These are phyloP conservation scores for Sardina pilchardus DNA, from an alignment of 2,113 vertebrate genomes.

Conservation along the genomic window DNA sequence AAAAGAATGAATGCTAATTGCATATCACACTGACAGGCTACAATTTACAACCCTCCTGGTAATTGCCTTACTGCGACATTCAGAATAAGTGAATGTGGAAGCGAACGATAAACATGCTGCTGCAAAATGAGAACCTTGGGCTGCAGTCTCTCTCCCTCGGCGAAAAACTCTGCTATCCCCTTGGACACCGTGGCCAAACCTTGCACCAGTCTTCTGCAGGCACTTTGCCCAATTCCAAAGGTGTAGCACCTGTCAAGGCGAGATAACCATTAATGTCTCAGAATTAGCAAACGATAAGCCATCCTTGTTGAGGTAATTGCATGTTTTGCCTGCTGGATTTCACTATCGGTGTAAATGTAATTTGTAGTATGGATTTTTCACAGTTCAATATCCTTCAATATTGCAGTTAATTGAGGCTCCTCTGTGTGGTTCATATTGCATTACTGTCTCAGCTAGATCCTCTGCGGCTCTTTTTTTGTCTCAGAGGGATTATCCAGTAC, in stretches of 20 bases:
- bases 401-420: background rate
- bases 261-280: background rate
- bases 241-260: constrained; percentile 83
- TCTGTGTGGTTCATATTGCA: background rate
- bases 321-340: background rate
- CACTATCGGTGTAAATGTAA: background rate
- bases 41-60: constrained; percentile 43
- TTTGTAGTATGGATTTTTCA: background rate
- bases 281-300: background rate
- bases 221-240: constrained; percentile 85
- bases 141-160: constrained; percentile 85
- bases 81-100: constrained; percentile 46
- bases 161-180: constrained; percentile 85
- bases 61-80: constrained; percentile 52
- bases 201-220: constrained; percentile 82
- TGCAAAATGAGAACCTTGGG: constrained; percentile 80
- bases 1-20: constrained; percentile 54
- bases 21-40: constrained; percentile 29
- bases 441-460: background rate
- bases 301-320: background rate
- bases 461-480: background rate
- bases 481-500: background rate
- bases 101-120: constrained; percentile 49
- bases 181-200: constrained; percentile 84
- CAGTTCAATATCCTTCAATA: background rate